These are phyloP conservation scores for Anolis sagrei DNA, from an alignment of 2,113 vertebrate genomes.

Conservation along the genomic window DNA sequence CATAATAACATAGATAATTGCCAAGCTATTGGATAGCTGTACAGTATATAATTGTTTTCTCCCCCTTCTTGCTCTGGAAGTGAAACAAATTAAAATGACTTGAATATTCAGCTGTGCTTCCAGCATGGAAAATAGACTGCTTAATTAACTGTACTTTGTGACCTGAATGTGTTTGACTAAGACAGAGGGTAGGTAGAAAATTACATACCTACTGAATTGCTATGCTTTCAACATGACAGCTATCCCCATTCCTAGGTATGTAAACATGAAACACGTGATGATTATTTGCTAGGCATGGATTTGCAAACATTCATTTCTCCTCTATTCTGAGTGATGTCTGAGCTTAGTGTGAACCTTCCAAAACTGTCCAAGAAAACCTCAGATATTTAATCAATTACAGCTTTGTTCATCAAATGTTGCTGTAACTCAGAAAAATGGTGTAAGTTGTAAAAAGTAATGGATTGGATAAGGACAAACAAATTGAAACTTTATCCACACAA, in stretches of 20 bases:
- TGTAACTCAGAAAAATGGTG: no score
- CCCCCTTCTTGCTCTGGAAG: slow-evolving; percentile 34
- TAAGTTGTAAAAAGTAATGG: no score
- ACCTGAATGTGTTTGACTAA: slow-evolving; percentile 52
- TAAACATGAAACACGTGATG: slow-evolving; percentile 29
- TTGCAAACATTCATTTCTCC: slow-evolving; percentile 5
- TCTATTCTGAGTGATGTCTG: background rate
- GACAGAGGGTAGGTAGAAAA: background rate
- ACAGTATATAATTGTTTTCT: slow-evolving; percentile 35
- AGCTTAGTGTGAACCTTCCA: background rate
- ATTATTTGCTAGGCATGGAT: background rate
- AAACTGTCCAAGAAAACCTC: background rate
- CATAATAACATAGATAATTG: slow-evolving; percentile 44
- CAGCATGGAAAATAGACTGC: slow-evolving; percentile 47
- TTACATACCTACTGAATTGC: background rate
- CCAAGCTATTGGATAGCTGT: slow-evolving; percentile 1
- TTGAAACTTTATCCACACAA: no score
- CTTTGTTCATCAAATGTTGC: no score
- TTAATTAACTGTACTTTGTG: slow-evolving; percentile 60
- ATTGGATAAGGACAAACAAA: no score
- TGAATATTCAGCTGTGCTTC: slow-evolving; percentile 52
- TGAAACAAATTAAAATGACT: slow-evolving; percentile 42
- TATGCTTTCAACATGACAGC: slow-evolving; percentile 13
- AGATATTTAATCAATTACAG: no score
- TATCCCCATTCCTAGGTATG: slow-evolving; percentile 21